Base-by-base conservation (phyloP, 2,113 vertebrate species). In the Rutilus rutilus region DNA sequence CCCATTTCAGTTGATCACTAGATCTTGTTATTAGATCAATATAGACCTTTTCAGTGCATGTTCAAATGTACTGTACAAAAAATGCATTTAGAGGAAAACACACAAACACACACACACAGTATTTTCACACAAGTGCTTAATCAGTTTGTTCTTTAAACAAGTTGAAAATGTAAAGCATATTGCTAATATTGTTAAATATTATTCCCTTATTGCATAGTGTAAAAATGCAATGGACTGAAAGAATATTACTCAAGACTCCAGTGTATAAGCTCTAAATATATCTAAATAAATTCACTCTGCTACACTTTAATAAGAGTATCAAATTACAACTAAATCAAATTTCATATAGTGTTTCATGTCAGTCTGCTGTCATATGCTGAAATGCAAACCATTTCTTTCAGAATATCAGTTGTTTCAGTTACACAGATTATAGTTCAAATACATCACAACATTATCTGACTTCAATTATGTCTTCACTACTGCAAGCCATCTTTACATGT, bases 1-100 rank as follows among this genome's bases (percentile, higher is more conserved):
- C 6, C 7, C 9, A 78, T 19, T 57, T 60, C 30, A 2, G 69
- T 73, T 4, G 9, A 59, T 50, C 73, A 59, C 19, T 10, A 57
- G 27, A 15, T 73, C 36, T n/a, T n/a, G n/a, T n/a, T n/a, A n/a
- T n/a, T n/a, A n/a, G n/a, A n/a, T n/a, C n/a, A n/a, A n/a, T n/a
- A n/a, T n/a, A n/a, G n/a, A n/a, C n/a, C n/a, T 39, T 67, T 78
- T 74, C 84, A 77, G 74, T 85, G 73, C 54, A 39, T 79, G 77
- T 62, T 78, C 1, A 42, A 62, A 30, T 15, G 21, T 60, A 60
- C 54, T 42, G 8, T 42, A 50, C 12, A 79, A 42, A 39, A 42
- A 0, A 42, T 7, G 7, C 6, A 59, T 36, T 59, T 36, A 78
- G 15, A 77, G 27, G 27, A 36, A n/a, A 1, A 39, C 54, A 39